phyloP scores from a whole-genome alignment of 2,797 vertebrate genomes.

The Vultur gryphus region DNA sequence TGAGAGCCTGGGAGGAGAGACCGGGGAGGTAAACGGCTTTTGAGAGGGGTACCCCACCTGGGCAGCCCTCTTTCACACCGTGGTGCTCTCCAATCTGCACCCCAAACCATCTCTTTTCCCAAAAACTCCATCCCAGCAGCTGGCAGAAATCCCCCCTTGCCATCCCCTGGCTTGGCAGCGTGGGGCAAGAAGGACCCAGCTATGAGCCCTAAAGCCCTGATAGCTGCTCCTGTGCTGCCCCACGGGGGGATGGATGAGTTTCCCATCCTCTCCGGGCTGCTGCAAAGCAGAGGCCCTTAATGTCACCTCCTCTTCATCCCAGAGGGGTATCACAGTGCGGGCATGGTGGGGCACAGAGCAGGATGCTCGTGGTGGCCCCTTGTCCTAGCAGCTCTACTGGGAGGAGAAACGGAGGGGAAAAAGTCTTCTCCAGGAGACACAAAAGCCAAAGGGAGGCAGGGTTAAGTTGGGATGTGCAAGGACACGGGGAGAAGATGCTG shows the following conservation, averaged over 20 bases:
- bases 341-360: background rate
- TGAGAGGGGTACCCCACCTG: background rate
- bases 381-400: accelerated
- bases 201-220: background rate
- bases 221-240: background rate
- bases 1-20: background rate
- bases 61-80: accelerated
- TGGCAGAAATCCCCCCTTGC: background rate
- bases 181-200: background rate
- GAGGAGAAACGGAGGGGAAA: background rate
- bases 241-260: background rate
- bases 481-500: background rate
- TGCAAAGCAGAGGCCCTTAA: background rate
- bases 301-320: background rate
- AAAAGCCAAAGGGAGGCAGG: background rate
- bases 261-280: background rate
- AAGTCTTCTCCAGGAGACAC: background rate
- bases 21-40: accelerated
- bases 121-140: background rate
- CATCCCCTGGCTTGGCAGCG: accelerated
- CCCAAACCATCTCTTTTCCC: background rate
- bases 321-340: accelerated
- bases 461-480: background rate
- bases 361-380: background rate
- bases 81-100: background rate